Conservation (phyloP, 2,888 invertebrate genomes). For the Deilephila porcellus region DNA sequence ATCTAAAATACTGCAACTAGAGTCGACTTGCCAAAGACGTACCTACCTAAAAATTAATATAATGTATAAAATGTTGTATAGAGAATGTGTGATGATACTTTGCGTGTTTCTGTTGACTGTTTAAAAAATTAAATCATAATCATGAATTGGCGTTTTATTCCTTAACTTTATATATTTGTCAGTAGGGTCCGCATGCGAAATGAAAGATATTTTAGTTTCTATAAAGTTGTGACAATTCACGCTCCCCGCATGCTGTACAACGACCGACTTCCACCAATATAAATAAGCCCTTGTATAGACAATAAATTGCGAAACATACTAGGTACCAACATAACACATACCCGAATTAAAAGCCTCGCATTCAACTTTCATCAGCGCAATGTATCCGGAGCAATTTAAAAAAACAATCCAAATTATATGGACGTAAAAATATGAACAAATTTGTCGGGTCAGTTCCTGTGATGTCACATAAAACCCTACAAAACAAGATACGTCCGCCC, state of each 20-base stretch:
- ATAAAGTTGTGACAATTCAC: too few species aligned
- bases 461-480: constrained; percentile 65
- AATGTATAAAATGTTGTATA: constrained; percentile 64
- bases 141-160: constrained; percentile 38
- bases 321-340: not conserved
- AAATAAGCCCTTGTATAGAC: too few species aligned
- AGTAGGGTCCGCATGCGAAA: too few species aligned
- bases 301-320: not conserved
- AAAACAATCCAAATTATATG: constrained; percentile 60
- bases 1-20: constrained; percentile 41
- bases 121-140: constrained; percentile 70
- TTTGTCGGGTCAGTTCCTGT: constrained; percentile 62
- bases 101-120: constrained; percentile 74
- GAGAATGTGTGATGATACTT: constrained; percentile 58
- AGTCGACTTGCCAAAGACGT: constrained; percentile 71
- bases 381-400: constrained; percentile 36
- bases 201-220: too few species aligned
- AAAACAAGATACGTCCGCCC: constrained; percentile 72
- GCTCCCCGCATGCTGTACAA: too few species aligned
- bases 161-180: not conserved
- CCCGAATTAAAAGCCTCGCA: not conserved
- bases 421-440: constrained; percentile 56
- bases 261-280: too few species aligned
- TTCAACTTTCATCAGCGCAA: not conserved
- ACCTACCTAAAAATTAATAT: constrained; percentile 57